Conservation (phyloP, 2,797 vertebrate genomes). For the Enteromius fasciolatus region DNA sequence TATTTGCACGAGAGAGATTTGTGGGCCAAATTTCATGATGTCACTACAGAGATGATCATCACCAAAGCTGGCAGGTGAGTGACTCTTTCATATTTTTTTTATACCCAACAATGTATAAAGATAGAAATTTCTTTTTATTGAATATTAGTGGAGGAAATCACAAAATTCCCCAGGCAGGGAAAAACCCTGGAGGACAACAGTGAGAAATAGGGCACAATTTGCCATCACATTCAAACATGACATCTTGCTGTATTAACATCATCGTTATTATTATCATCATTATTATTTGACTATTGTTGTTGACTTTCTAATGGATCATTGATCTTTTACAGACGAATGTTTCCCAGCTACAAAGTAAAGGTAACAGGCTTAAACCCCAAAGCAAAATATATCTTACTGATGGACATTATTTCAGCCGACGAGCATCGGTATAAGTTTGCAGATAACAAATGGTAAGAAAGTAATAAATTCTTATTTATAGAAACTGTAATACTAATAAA, state of each 20-base stretch:
- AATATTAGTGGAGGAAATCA: neutral
- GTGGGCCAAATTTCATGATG: slow-evolving; percentile 93
- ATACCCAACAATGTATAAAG: neutral
- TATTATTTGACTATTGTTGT: neutral
- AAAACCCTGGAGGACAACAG: neutral
- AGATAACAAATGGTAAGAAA: slow-evolving; percentile 94
- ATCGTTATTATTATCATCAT: neutral
- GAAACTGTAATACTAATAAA: neutral
- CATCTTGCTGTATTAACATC: neutral
- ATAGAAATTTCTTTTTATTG: neutral
- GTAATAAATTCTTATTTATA: neutral
- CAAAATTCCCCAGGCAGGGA: neutral
- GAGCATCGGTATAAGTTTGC: slow-evolving; percentile 98
- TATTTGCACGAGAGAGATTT: slow-evolving; percentile 91
- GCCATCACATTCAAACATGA: neutral
- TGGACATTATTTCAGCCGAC: slow-evolving; percentile 92
- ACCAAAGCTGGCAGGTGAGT: slow-evolving; percentile 93
- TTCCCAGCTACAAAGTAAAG: slow-evolving; percentile 97
- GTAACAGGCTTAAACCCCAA: slow-evolving; percentile 95
- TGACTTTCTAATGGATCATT: neutral
- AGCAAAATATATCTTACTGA: slow-evolving; percentile 97
- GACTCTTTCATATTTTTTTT: neutral
- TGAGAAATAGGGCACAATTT: neutral
- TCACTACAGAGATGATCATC: slow-evolving; percentile 97
- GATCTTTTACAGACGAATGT: slow-evolving; percentile 86